Percentiles rank a stretch among this genome's conserved stretches.
These are phyloP conservation scores for Sorex araneus DNA, from an alignment of 2,113 vertebrate genomes.

Conservation along the genomic window DNA sequence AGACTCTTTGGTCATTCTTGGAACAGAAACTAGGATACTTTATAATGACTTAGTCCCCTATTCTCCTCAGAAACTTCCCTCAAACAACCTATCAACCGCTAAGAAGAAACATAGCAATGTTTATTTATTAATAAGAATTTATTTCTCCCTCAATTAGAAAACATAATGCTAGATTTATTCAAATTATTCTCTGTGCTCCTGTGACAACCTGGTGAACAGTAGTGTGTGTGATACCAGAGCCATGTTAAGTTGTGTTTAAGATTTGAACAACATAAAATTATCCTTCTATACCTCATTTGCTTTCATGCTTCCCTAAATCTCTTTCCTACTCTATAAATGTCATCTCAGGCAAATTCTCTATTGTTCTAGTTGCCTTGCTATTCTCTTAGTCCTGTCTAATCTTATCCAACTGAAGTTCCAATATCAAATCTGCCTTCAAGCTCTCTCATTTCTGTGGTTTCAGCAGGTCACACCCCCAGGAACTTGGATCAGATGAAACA, in stretches of 20 bases:
- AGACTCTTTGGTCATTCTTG: not conserved
- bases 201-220: not conserved
- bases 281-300: not conserved
- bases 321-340: not conserved
- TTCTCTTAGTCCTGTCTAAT: not conserved
- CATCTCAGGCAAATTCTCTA: slow-evolving; percentile 2
- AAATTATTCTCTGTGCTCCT: not conserved
- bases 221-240: not conserved
- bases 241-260: not conserved
- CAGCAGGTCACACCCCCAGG: not conserved
- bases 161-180: not conserved
- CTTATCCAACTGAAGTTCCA: not conserved
- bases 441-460: not conserved
- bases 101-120: slow-evolving; percentile 9
- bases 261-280: not conserved
- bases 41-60: not conserved
- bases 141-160: slow-evolving; percentile 49
- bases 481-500: not conserved
- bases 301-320: slow-evolving; percentile 13
- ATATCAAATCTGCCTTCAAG: not conserved
- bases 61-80: not conserved
- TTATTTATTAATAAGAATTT: slow-evolving; percentile 6
- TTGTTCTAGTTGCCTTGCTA: not conserved
- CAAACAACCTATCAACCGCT: not conserved
- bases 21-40: not conserved